Conservation (phyloP, 2,888 invertebrate genomes). For the Agapostemon virescens region DNA sequence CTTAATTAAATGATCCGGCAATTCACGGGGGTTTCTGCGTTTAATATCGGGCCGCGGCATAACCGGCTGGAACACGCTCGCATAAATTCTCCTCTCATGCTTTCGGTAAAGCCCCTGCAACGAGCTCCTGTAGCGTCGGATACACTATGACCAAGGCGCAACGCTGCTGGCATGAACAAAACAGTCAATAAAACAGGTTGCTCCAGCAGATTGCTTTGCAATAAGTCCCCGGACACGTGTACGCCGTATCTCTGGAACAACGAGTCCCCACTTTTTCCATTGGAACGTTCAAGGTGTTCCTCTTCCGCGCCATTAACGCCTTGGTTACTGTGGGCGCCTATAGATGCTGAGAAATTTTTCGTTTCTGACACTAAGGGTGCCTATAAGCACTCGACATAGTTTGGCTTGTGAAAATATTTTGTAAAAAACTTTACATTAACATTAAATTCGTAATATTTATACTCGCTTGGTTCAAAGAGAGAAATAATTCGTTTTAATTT, state of each 20-base stretch:
- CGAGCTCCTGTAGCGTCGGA: conserved; percentile 13
- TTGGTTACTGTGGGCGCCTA: no score
- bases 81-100: conserved; percentile 56
- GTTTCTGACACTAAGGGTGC: no score
- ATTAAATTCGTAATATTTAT: no score
- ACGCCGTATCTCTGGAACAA: conserved; percentile 16
- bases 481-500: no score
- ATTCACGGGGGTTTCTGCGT: conserved; percentile 48
- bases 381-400: no score
- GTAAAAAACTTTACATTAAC: no score
- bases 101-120: conserved; percentile 19
- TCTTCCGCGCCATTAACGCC: conserved; percentile 26
- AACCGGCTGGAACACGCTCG: conserved; percentile 34
- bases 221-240: conserved; percentile 37
- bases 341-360: no score
- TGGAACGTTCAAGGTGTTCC: not conserved
- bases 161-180: conserved; percentile 14
- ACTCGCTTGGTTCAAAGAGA: no score
- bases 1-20: conserved; percentile 62
- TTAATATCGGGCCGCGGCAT: conserved; percentile 42
- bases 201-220: conserved; percentile 34
- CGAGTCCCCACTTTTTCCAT: conserved; percentile 24
- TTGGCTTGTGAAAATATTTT: no score
- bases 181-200: conserved; percentile 43
- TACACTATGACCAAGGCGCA: conserved; percentile 13